phyloP scores from a whole-genome alignment of 2,888 invertebrate species.

The Trichopria drosophilae region DNA sequence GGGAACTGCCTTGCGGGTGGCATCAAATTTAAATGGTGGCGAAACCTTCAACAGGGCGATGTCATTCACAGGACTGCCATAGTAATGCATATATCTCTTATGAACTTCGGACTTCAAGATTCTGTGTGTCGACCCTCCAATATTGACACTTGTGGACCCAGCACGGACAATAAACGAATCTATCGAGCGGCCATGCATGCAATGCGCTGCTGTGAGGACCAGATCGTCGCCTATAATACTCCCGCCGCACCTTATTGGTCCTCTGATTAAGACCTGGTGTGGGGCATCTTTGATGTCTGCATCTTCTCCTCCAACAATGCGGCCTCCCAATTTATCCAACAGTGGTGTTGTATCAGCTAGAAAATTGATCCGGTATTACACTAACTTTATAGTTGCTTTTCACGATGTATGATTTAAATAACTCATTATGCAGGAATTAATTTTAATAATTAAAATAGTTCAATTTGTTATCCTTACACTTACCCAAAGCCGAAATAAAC shows the following conservation, averaged over 20 bases:
- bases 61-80: conserved; percentile 53
- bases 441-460: too few relatives aligned
- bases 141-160: conserved; percentile 63
- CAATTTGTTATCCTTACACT: too few relatives aligned
- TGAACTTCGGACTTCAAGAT: conserved; percentile 60
- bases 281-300: conserved; percentile 60
- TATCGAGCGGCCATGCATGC: conserved; percentile 53
- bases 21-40: conserved; percentile 57
- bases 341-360: too few relatives aligned
- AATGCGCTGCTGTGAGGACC: conserved; percentile 65
- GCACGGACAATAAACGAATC: conserved; percentile 55
- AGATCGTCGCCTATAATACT: conserved; percentile 60
- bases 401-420: too few relatives aligned
- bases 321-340: too few relatives aligned
- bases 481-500: too few relatives aligned
- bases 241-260: conserved; percentile 59
- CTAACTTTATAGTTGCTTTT: too few relatives aligned
- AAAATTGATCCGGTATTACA: too few relatives aligned
- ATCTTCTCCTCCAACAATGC: conserved; percentile 61
- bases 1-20: conserved; percentile 57
- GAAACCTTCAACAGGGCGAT: conserved; percentile 62
- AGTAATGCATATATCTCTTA: conserved; percentile 55
- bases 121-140: conserved; percentile 61
- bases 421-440: too few relatives aligned
- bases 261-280: conserved; percentile 58